phyloP scores from a whole-genome alignment of 2,888 invertebrate genomes.

The Colostygia pectinataria region DNA sequence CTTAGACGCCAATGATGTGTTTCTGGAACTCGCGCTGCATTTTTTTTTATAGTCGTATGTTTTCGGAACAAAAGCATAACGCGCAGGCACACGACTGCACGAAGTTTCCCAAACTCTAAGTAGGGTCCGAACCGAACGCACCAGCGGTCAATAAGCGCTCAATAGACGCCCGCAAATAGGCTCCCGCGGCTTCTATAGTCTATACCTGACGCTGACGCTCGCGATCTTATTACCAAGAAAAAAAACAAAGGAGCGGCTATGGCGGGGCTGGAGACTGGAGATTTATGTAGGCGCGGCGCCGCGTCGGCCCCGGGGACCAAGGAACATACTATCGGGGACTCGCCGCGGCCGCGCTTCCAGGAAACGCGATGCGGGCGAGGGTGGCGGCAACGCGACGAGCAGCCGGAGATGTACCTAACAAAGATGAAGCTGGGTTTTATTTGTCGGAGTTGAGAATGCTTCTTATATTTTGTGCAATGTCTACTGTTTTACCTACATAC shows the following conservation, averaged over 20 bases:
- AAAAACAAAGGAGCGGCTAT: conserved; percentile 67
- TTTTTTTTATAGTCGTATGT: too few species aligned
- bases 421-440: neutral
- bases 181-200: conserved; percentile 38
- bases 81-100: too few species aligned
- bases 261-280: conserved; percentile 51
- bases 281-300: conserved; percentile 78
- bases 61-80: too few species aligned
- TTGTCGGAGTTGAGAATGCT: neutral
- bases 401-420: neutral
- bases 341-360: conserved; percentile 55
- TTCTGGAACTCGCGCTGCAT: too few species aligned
- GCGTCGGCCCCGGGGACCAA: conserved; percentile 54
- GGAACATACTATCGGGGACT: too few species aligned
- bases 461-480: too few species aligned
- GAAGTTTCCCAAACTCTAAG: too few species aligned
- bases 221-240: conserved; percentile 74
- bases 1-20: too few species aligned
- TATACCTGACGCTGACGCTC: conserved; percentile 76
- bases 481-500: too few species aligned
- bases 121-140: conserved; percentile 19
- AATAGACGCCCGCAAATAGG: conserved; percentile 45
- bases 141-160: conserved; percentile 33
- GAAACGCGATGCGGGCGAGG: conserved; percentile 66
- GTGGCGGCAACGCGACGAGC: neutral